A percentile compares a stretch with the other conserved stretches of the same genome.
Evolutionary conservation across 1,140 invertebrate species (phyloP).

Genomic region (Bombus breviceps): DNA sequence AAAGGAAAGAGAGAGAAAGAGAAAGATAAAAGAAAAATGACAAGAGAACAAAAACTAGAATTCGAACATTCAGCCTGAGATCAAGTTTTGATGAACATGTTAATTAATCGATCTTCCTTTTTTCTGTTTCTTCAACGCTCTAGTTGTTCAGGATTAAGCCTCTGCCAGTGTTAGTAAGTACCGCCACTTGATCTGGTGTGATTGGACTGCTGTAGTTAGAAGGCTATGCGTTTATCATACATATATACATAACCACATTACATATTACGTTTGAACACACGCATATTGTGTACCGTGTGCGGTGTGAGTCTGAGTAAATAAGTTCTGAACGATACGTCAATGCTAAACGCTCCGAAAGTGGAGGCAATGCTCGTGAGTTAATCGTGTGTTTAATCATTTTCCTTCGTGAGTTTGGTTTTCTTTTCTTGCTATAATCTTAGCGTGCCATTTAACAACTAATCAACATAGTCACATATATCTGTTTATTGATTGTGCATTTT

Average conservation of each 20-base stretch:
- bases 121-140: slow-evolving; percentile 86
- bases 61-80: slow-evolving; percentile 30
- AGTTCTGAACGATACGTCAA: not conserved
- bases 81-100: slow-evolving; percentile 69
- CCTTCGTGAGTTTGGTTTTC: not conserved
- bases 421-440: not conserved
- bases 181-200: slow-evolving; percentile 84
- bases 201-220: slow-evolving; percentile 84
- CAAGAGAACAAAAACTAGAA: slow-evolving; percentile 20
- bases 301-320: slow-evolving; percentile 47
- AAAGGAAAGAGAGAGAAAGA: not conserved
- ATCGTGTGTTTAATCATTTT: slow-evolving; percentile 4
- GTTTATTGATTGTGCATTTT: not conserved
- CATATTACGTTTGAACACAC: slow-evolving; percentile 43
- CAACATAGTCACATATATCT: not conserved
- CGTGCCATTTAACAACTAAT: slow-evolving; percentile 16
- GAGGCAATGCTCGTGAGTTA: not conserved
- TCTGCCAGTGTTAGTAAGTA: slow-evolving; percentile 98
- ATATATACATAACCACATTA: slow-evolving; percentile 46
- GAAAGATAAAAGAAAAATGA: not conserved
- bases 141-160: slow-evolving; percentile 99
- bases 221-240: slow-evolving; percentile 80
- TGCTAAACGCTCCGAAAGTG: not conserved
- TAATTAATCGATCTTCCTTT: slow-evolving; percentile 83
- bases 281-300: slow-evolving; percentile 33